Base-by-base conservation (phyloP, 2,797 vertebrate genomes). In the Euthynnus affinis region DNA sequence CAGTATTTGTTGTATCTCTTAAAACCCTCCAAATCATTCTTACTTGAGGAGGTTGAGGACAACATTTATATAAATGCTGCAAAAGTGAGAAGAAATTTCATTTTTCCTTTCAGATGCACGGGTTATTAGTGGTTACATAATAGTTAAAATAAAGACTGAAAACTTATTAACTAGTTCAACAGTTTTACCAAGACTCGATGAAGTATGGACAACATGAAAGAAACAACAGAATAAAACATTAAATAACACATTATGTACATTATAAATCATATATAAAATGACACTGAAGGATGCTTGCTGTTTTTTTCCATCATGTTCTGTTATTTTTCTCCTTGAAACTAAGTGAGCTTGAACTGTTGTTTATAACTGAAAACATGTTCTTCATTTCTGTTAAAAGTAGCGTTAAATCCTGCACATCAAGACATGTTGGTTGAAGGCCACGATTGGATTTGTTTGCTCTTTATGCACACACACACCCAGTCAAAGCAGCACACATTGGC, bases 361-460 rank as follows among this genome's bases (percentile, higher is more conserved):
- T 18, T 27, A 74, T 59, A 34, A 59, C 6, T 18, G 18, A 53
- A 46, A 46, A 23, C 59, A 58, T 0, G 9, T 17, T 44, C 74
- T 66, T 64, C 1, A 58, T 68, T 44, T 34, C 51, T 70, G 44
- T 59, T 22, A 68, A 61, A 72, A 56, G 20, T 20, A 2, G 52
- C 0, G 0, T 74, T 60, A 15, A 56, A 64, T 42, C 18, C 49
- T 22, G 22, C 27, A 14, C 52, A 48, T 1, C 7, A 37, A 23
- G 55, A 56, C 2, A 4, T 58, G 59, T 34, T 25, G 29, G 62
- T 27, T 6, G 22, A 60, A 63, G 29, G 63, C 44, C 48, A 46
- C 18, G 10, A 52, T 57, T 56, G 62, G 58, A 55, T 56, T 58
- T 52, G n/a, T 58, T 77, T 66, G 48, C 63, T 65, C 52, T 76